phyloP scores from a whole-genome alignment of 2,113 vertebrate genomes.

The Herpetotheres cachinnans region DNA sequence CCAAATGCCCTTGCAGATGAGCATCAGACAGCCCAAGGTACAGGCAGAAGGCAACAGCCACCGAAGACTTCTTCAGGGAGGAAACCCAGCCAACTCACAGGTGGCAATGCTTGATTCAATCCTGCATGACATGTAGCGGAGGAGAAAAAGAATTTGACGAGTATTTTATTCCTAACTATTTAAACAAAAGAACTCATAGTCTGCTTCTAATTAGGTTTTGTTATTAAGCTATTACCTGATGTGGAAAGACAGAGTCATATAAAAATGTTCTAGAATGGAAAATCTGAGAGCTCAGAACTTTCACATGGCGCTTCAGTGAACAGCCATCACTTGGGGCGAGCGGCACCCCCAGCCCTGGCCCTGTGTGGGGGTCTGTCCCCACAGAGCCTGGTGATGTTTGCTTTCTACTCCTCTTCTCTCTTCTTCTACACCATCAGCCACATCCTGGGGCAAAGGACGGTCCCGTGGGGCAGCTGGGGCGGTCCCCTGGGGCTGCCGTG shows the following conservation, averaged over 20 bases:
- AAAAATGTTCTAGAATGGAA: not conserved
- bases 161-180: not conserved
- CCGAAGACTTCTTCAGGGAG: not conserved
- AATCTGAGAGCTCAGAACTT: not conserved
- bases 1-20: not conserved
- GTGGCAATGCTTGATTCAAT: not conserved
- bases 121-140: not conserved
- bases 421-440: not conserved
- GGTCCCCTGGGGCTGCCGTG: not conserved
- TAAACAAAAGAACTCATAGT: not conserved
- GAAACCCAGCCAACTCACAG: not conserved
- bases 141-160: not conserved
- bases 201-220: not conserved
- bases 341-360: fast-evolving
- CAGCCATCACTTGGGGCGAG: fast-evolving
- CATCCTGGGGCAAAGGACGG: not conserved
- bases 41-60: not conserved
- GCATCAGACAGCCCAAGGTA: fast-evolving
- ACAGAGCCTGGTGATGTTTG: fast-evolving
- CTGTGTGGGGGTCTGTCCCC: not conserved
- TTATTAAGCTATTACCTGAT: not conserved
- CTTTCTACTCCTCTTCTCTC: not conserved
- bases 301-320: not conserved
- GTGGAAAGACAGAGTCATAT: not conserved
- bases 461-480: not conserved